These are phyloP conservation scores for Phasianus colchicus DNA, from an alignment of 2,113 vertebrate species.

Conservation along the genomic window DNA sequence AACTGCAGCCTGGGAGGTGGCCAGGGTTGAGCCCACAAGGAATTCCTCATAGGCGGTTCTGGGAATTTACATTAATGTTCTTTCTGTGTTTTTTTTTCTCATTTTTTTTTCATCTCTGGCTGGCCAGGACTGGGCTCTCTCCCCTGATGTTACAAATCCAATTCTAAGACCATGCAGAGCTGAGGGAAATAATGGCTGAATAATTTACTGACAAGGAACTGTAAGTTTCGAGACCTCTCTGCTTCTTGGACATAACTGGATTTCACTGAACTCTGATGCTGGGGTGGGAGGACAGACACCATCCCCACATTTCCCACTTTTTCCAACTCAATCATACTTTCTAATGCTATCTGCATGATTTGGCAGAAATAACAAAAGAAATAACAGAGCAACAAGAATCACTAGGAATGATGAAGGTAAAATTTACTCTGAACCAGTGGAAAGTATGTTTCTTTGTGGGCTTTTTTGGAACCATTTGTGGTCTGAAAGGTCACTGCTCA, in stretches of 20 bases:
- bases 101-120: neutral
- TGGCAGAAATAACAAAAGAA: neutral
- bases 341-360: neutral
- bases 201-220: neutral
- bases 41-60: neutral
- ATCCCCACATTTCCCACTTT: neutral
- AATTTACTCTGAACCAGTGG: neutral
- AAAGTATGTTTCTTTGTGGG: neutral
- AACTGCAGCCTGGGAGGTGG: neutral
- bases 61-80: constrained; percentile 22
- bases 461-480: neutral
- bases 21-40: neutral
- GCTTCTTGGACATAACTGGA: neutral
- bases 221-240: neutral
- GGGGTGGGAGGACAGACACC: neutral
- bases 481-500: neutral
- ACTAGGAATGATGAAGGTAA: neutral
- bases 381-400: neutral
- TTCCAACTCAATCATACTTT: neutral
- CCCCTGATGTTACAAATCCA: neutral
- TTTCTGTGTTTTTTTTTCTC: neutral
- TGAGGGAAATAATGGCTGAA: neutral
- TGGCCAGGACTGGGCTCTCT: constrained; percentile 41
- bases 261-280: neutral
- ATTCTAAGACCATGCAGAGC: neutral